Base-by-base conservation (phyloP, 2,888 invertebrate species). In the Melinaea marsaeus region DNA sequence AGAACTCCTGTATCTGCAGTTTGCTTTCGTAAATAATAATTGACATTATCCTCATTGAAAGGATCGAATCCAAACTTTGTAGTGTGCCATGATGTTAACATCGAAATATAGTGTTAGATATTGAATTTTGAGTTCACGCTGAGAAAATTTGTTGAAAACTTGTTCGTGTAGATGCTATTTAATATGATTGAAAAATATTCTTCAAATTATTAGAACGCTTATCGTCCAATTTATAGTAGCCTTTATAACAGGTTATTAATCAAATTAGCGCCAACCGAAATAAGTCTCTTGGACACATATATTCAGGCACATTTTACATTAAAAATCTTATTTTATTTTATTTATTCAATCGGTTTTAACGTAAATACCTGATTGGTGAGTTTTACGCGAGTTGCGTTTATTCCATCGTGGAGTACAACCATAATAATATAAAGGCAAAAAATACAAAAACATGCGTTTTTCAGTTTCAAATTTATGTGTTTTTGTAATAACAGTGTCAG, bases 41-140 rank as follows among this genome's bases (percentile, higher is more conserved):
- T 81, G 82, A 83, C 81, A 77, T 74, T 76, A 73, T 69, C 76
- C 75, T 78, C 76, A 77, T 69, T 74, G 22, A 22, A 22, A 22
- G 60, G 55, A 60, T 66, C 56, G 61, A 61, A 67, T 61, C 33
- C 66, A 68, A 72, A 51, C 9, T 76, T 66, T 64, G 67, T 70
- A 55, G 60, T 80, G 78, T 81, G 85, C 85, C 79, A 84, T 83
- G 77, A 84, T 83, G 82, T 85, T 85, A 84, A 85, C 87, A 85
- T 79, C 78, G 75, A 84, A 87, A 85, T 82, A 83, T 84, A 84
- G 83, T 84, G 85, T 85, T 84, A 81, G 83, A 87, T 87, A 87
- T 86, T 85, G 84, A 84, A 86, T 85, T 86, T 85, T 76, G 78
- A 83, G 80, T 76, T 75, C 76, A 73, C 75, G 79, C 78, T 81